Evolutionary conservation across 2,888 invertebrate species (phyloP).

Genomic region (Leucophora obtusa): DNA sequence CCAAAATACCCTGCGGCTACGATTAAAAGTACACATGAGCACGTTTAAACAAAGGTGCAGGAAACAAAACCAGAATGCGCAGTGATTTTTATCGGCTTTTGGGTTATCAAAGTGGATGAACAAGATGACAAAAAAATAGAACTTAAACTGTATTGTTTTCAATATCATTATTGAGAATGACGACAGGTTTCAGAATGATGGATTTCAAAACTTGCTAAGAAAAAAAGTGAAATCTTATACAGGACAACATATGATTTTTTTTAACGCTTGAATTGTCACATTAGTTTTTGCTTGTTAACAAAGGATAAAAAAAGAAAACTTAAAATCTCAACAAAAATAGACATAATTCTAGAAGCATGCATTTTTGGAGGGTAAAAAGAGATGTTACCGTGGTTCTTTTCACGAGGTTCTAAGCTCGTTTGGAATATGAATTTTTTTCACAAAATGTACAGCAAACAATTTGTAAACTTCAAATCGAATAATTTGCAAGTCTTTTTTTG

Average conservation of each 20-base stretch:
- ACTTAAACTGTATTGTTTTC: constrained; percentile 20
- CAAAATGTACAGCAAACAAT: too few relatives aligned
- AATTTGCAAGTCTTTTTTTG: too few relatives aligned
- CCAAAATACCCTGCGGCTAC: constrained; percentile 56
- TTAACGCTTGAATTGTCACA: background rate
- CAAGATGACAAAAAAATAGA: constrained; percentile 16
- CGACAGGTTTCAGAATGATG: constrained; percentile 24
- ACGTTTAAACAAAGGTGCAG: constrained; percentile 56
- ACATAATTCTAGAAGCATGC: too few relatives aligned
- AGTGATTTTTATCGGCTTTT: constrained; percentile 61
- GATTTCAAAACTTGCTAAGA: constrained; percentile 19
- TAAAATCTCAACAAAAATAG: too few relatives aligned
- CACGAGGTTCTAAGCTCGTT: too few relatives aligned
- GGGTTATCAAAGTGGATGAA: constrained; percentile 55
- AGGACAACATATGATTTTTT: constrained; percentile 41
- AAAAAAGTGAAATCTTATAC: constrained; percentile 47
- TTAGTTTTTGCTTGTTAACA: too few relatives aligned
- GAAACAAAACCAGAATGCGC: constrained; percentile 38
- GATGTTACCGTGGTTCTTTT: too few relatives aligned
- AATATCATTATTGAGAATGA: constrained; percentile 23
- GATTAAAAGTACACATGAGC: constrained; percentile 58
- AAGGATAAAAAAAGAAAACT: too few relatives aligned
- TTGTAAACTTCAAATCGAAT: too few relatives aligned
- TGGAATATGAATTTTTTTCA: too few relatives aligned
- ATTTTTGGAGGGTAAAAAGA: too few relatives aligned